Evolutionary conservation across 37 sponge, comb jelly and placozoan genomes (phyloP).

Genomic region (Ianthella basta): DNA sequence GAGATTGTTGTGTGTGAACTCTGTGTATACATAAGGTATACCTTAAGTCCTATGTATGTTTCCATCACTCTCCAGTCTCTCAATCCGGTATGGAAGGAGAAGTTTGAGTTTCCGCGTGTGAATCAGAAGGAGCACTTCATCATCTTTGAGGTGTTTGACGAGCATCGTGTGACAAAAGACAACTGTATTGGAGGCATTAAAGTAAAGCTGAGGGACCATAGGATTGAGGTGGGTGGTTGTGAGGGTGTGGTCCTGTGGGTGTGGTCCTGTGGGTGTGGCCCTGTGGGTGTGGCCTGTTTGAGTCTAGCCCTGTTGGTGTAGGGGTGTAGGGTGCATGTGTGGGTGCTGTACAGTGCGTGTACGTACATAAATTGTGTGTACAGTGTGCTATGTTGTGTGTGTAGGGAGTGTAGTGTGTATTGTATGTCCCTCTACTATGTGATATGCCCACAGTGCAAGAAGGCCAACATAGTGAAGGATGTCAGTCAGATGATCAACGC

Average conservation of each 20-base stretch:
- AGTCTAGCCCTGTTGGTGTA: too few species aligned
- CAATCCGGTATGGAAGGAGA: slow-evolving; percentile 78
- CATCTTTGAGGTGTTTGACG: slow-evolving; percentile 80
- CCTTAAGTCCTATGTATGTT: background rate
- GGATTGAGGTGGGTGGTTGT: slow-evolving; percentile 18
- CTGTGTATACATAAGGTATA: background rate
- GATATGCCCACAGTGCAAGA: slow-evolving; percentile 1
- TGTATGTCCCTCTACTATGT: background rate
- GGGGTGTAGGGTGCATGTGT: slow-evolving; percentile 10
- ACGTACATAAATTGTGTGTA: background rate
- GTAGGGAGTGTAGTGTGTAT: background rate
- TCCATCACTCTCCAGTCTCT: slow-evolving; percentile 55
- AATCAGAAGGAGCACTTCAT: slow-evolving; percentile 39
- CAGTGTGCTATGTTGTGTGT: background rate
- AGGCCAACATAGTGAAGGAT: background rate
- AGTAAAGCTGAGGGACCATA: slow-evolving; percentile 13
- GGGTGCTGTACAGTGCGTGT: background rate
- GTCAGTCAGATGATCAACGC: background rate
- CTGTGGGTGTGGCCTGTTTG: slow-evolving; percentile 4
- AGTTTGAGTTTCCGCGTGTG: slow-evolving; percentile 56
- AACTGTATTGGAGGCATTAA: slow-evolving; percentile 31
- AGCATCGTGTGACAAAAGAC: slow-evolving; percentile 29
- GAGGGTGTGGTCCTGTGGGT: background rate
- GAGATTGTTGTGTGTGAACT: background rate
- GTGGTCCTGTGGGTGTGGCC: slow-evolving; percentile 1